phyloP scores from a whole-genome alignment of 2,888 invertebrate species.

The Celastrina argiolus region DNA sequence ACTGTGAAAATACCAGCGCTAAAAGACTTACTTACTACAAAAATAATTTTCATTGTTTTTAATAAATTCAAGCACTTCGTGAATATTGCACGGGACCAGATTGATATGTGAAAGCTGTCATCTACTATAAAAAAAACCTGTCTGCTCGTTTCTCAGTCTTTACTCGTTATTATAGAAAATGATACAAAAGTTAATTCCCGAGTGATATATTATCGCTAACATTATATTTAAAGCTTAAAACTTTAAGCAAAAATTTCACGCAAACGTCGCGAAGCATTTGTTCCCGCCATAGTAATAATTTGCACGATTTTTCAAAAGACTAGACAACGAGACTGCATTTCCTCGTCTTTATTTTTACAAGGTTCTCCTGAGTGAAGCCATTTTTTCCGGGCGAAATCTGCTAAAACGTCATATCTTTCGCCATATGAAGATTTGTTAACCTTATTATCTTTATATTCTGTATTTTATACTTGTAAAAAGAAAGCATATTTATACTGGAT shows the following conservation, averaged over 20 bases:
- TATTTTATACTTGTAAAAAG: not conserved
- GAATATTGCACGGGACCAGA: too few species aligned
- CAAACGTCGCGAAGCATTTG: slow-evolving; percentile 43
- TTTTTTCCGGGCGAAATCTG: slow-evolving; percentile 18
- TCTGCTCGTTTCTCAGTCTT: not conserved
- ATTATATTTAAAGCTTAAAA: slow-evolving; percentile 29
- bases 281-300: slow-evolving; percentile 47
- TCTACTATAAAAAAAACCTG: too few species aligned
- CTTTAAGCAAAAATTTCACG: slow-evolving; percentile 38
- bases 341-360: slow-evolving; percentile 34
- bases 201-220: not conserved
- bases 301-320: slow-evolving; percentile 42
- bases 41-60: too few species aligned
- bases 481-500: too few species aligned
- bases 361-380: slow-evolving; percentile 19
- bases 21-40: too few species aligned
- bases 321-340: slow-evolving; percentile 33
- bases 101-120: too few species aligned
- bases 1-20: too few species aligned
- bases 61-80: too few species aligned
- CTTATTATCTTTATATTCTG: not conserved
- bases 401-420: slow-evolving; percentile 18
- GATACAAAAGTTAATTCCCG: not conserved
- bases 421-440: slow-evolving; percentile 16
- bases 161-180: too few species aligned